Evolutionary conservation across 2,797 vertebrate genomes (phyloP).

Genomic region (Rhinatrema bivittatum): DNA sequence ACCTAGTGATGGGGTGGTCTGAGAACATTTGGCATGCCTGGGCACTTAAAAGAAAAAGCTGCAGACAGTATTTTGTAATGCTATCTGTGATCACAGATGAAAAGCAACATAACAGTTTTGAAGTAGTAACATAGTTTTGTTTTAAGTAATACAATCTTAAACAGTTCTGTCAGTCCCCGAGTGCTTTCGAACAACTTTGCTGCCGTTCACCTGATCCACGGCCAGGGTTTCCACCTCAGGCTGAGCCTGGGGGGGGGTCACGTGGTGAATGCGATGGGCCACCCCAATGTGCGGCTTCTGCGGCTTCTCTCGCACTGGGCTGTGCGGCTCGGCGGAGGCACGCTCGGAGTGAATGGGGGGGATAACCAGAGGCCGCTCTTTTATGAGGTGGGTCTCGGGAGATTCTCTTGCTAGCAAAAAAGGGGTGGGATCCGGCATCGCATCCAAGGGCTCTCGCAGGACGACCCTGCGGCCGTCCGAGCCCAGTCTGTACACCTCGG

Average conservation of each 20-base stretch:
- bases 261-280: constrained; percentile 83
- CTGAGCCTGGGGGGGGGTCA: constrained; percentile 28
- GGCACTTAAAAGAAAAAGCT: constrained; percentile 23
- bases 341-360: constrained; percentile 82
- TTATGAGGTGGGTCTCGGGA: constrained; percentile 71
- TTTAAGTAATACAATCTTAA: constrained; percentile 54
- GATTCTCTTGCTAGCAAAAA: constrained; percentile 84
- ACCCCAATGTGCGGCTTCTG: constrained; percentile 84
- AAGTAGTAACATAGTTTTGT: not conserved
- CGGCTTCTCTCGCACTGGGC: constrained; percentile 72
- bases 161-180: constrained; percentile 92
- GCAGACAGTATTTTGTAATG: constrained; percentile 35
- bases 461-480: constrained; percentile 78
- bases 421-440: constrained; percentile 94
- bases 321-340: constrained; percentile 46
- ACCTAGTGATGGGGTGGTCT: constrained; percentile 23
- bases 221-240: constrained; percentile 83
- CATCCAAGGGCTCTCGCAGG: constrained; percentile 77
- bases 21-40: constrained; percentile 56
- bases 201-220: constrained; percentile 82
- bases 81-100: constrained; percentile 46
- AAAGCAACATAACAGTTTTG: constrained; percentile 16
- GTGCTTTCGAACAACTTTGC: constrained; percentile 81
- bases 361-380: constrained; percentile 82
- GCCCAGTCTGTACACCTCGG: constrained; percentile 84